These are phyloP conservation scores for Panulirus ornatus DNA, from an alignment of 1,140 invertebrate species.

Conservation along the genomic window DNA sequence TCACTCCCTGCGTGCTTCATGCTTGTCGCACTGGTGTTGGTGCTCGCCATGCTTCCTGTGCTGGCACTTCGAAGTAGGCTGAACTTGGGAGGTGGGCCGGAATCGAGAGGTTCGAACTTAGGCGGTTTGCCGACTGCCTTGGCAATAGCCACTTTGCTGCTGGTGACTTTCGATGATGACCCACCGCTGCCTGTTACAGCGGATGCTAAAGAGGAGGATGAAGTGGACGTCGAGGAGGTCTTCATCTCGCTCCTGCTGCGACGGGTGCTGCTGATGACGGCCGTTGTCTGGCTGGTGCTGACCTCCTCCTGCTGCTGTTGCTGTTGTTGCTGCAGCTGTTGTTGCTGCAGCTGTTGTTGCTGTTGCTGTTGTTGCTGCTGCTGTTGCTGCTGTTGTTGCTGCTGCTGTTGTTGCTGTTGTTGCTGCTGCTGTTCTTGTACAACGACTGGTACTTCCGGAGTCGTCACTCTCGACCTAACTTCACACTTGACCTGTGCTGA, in stretches of 20 bases:
- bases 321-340: slow-evolving; percentile 30
- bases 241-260: slow-evolving; percentile 59
- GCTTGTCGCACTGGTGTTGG: background rate
- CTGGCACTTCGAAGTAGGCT: slow-evolving; percentile 74
- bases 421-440: slow-evolving; percentile 43
- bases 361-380: slow-evolving; percentile 49
- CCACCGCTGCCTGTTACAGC: background rate
- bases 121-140: slow-evolving; percentile 63
- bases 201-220: slow-evolving; percentile 53
- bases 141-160: slow-evolving; percentile 47
- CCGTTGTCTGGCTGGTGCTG: slow-evolving; percentile 43
- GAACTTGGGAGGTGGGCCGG: slow-evolving; percentile 63
- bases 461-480: slow-evolving; percentile 73
- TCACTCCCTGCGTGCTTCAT: slow-evolving; percentile 71
- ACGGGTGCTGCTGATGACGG: slow-evolving; percentile 34
- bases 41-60: slow-evolving; percentile 70
- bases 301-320: slow-evolving; percentile 30
- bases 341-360: slow-evolving; percentile 17
- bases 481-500: slow-evolving; percentile 74
- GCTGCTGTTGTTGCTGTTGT: slow-evolving; percentile 35
- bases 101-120: slow-evolving; percentile 51
- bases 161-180: slow-evolving; percentile 17
- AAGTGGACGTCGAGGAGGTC: slow-evolving; percentile 34
- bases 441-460: slow-evolving; percentile 61
- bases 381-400: slow-evolving; percentile 45